Conservation (phyloP, 2,113 vertebrate genomes). For the Macquaria ambigua region DNA sequence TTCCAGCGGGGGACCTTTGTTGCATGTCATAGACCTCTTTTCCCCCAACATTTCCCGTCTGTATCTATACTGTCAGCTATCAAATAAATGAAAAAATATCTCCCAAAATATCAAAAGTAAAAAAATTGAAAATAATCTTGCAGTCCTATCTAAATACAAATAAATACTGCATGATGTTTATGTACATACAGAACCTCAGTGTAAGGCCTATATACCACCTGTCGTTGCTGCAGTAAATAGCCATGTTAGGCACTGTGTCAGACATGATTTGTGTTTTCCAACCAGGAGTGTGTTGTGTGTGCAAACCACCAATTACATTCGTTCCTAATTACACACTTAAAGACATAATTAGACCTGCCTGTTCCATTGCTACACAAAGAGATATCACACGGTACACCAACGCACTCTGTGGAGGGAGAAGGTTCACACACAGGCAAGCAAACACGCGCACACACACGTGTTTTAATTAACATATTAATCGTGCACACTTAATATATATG, state of each 20-base stretch:
- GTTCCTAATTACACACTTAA: slow-evolving; percentile 81
- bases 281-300: slow-evolving; percentile 69
- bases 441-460: slow-evolving; percentile 23
- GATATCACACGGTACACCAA: slow-evolving; percentile 58
- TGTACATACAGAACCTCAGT: background rate
- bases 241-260: slow-evolving; percentile 64
- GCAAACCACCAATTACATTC: slow-evolving; percentile 80
- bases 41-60: background rate
- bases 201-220: background rate
- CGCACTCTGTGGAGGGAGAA: slow-evolving; percentile 45
- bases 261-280: slow-evolving; percentile 73
- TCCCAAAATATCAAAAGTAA: background rate
- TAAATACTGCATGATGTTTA: background rate
- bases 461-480: slow-evolving; percentile 61
- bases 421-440: slow-evolving; percentile 48
- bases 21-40: background rate
- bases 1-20: background rate
- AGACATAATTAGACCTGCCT: slow-evolving; percentile 80
- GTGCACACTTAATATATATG: slow-evolving; percentile 45
- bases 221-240: slow-evolving; percentile 41
- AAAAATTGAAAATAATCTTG: background rate
- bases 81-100: background rate
- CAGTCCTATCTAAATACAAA: background rate
- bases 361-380: slow-evolving; percentile 70
- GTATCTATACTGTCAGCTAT: background rate